Evolutionary conservation across 2,888 invertebrate genomes (phyloP), one percentile per base, ranked within the genome.

Genomic region (Papilio demoleus): DNA sequence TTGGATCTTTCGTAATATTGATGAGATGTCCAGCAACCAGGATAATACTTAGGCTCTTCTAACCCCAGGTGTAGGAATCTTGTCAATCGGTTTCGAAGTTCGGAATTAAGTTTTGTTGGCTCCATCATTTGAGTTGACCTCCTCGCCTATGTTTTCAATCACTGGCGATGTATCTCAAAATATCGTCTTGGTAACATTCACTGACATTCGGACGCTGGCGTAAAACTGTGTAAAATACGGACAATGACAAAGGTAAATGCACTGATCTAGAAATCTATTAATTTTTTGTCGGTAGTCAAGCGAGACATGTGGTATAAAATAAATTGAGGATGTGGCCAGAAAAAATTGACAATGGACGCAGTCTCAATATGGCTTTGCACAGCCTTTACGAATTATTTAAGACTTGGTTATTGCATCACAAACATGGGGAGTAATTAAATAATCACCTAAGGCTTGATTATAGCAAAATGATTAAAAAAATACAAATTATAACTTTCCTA

Each of bases 321-420:
- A 86, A 87, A 88, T 81, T 91, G 92, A 88, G 90, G 91, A 92
- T 92, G 92, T 92, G 92, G 92, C 92, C 82, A 89, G 85, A 91
- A 91, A 92, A 80, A 91, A 87, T 79, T 74, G 76, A 89, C 88
- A 92, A 90, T 88, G 89, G 87, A 85, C 79, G 82, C 79, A 74
- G 75, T 77, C 12, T 45, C 67, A 60, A 62, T 67, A 38, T 12
- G 60, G 47, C 4, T 61, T 22, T 62, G 42, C 8, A 19, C 63
- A 38, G 66, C 22, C 24, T 27, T 19, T 36, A 17, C 11, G 17
- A 36, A 59, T 19, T 60, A 8, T 24, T 38, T 19, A 31, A 9
- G 24, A 34, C n/a, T 47, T 14, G 5, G 4, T 34, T 12, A 36
- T 19, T 22, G 40, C 27, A 17, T 17, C n/a, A 56, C 1, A 31